A percentile compares a stretch with the other conserved stretches of the same genome.
Conservation (phyloP, 2,888 invertebrate genomes). For the Phlogophora meticulosa region DNA sequence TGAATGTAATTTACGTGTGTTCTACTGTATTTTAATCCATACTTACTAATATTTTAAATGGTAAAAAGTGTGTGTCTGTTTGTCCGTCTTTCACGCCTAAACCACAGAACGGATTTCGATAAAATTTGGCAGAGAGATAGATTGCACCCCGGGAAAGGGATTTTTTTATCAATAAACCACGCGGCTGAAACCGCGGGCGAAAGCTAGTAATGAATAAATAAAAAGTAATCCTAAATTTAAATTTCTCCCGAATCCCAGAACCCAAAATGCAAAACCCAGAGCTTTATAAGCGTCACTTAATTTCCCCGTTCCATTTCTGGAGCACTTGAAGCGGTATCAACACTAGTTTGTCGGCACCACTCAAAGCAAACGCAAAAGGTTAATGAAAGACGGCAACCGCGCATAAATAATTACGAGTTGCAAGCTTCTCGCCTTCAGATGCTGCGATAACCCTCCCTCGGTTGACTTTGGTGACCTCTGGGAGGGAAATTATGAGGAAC, state of each 20-base stretch:
- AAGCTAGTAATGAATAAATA: too few relatives aligned
- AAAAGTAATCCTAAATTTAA: not conserved
- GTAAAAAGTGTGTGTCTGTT: too few relatives aligned
- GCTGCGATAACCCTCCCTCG: slow-evolving; percentile 33
- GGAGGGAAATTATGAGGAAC: slow-evolving; percentile 17
- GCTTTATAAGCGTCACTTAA: slow-evolving; percentile 33
- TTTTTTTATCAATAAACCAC: too few relatives aligned
- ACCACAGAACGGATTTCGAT: too few relatives aligned
- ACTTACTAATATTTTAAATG: too few relatives aligned
- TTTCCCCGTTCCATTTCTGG: slow-evolving; percentile 37
- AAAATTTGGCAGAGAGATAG: too few relatives aligned
- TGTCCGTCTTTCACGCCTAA: too few relatives aligned
- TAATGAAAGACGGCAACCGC: slow-evolving; percentile 46
- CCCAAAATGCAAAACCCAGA: slow-evolving; percentile 27
- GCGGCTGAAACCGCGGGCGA: too few relatives aligned
- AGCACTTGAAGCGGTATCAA: slow-evolving; percentile 33
- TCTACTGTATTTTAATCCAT: too few relatives aligned
- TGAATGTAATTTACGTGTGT: too few relatives aligned
- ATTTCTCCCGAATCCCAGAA: not conserved
- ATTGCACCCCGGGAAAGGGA: too few relatives aligned
- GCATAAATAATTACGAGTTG: slow-evolving; percentile 50
- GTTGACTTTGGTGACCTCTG: slow-evolving; percentile 45
- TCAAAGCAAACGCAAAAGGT: slow-evolving; percentile 46
- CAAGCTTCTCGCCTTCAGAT: slow-evolving; percentile 48
- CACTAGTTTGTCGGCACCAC: slow-evolving; percentile 44